Percentiles rank a stretch among this genome's conserved stretches.
phyloP scores from a whole-genome alignment of 2,888 invertebrate genomes.

The Litoditis marina region DNA sequence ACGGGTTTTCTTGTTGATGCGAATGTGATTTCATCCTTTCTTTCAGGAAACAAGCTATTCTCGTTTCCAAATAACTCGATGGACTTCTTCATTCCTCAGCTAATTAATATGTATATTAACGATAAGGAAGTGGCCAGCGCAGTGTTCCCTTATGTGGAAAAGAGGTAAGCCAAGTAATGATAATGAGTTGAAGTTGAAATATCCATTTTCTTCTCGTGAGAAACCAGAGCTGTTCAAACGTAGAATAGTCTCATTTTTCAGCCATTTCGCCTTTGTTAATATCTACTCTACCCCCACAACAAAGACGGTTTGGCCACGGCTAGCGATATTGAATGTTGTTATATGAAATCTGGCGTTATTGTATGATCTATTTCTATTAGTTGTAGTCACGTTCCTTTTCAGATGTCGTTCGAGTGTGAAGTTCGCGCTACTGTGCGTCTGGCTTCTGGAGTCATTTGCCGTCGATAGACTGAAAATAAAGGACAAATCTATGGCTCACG shows the following conservation, averaged over 20 bases:
- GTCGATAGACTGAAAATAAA: constrained; percentile 68
- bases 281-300: too few species aligned
- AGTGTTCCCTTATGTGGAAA: constrained; percentile 77
- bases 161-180: constrained; percentile 72
- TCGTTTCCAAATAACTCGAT: constrained; percentile 86
- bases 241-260: too few species aligned
- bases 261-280: too few species aligned
- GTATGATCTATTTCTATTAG: not conserved
- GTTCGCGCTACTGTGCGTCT: constrained; percentile 90
- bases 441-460: constrained; percentile 91
- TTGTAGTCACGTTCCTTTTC: constrained; percentile 14
- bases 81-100: constrained; percentile 94
- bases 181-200: not conserved
- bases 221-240: too few species aligned
- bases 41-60: constrained; percentile 85
- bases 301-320: too few species aligned
- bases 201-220: not conserved
- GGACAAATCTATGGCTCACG: constrained; percentile 18
- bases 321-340: too few species aligned
- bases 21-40: too few species aligned
- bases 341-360: not conserved
- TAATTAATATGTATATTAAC: constrained; percentile 97
- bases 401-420: constrained; percentile 89
- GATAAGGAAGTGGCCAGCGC: constrained; percentile 95
- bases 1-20: too few species aligned